Evolutionary conservation across 2,797 vertebrate genomes (phyloP).

Genomic region (Furcifer pardalis): DNA sequence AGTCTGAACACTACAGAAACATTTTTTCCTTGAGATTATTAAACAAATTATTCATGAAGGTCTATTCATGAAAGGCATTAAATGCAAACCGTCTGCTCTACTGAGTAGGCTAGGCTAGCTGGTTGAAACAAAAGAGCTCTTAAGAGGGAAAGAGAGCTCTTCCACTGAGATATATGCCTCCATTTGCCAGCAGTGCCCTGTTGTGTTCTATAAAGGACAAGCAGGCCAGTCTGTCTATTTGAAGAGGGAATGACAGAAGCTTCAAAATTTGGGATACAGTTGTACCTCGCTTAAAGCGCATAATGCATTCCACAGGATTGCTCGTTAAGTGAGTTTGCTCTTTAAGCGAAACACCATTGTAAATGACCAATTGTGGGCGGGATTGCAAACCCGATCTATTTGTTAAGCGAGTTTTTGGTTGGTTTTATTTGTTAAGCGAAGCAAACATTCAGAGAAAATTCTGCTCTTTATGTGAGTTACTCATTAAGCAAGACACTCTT

Average conservation of each 20-base stretch:
- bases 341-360: no score
- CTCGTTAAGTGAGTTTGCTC: no score
- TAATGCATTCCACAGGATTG: no score
- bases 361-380: no score
- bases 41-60: slow-evolving; percentile 21
- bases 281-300: no score
- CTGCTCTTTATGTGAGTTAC: no score
- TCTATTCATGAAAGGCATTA: neutral
- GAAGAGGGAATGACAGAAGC: neutral
- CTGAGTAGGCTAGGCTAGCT: neutral
- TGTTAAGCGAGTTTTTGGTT: no score
- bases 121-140: neutral
- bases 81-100: neutral
- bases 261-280: no score
- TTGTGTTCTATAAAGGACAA: neutral
- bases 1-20: slow-evolving; percentile 11
- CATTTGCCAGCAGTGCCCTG: neutral
- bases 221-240: neutral
- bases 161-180: neutral
- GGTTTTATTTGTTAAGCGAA: no score
- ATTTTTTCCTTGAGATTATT: slow-evolving; percentile 18
- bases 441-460: no score
- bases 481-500: no score
- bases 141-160: neutral
- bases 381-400: no score